phyloP scores from a whole-genome alignment of 2,888 invertebrate genomes.

The Helleia helle region DNA sequence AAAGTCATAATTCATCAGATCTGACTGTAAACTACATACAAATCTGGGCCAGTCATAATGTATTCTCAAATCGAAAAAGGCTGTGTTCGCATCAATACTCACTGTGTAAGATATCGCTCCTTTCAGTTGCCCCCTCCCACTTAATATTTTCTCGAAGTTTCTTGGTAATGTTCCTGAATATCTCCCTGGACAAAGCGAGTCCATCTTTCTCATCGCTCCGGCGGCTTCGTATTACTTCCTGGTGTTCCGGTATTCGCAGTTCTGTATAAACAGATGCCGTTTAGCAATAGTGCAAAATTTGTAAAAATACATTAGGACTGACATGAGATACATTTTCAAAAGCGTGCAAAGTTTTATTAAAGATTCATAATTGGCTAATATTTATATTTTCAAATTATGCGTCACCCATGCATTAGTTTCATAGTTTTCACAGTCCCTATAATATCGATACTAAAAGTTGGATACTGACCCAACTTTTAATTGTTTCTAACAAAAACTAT shows the following conservation, averaged over 20 bases:
- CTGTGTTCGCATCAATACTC: slow-evolving; percentile 31
- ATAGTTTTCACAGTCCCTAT: no score
- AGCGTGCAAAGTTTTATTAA: no score
- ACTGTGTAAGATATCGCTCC: slow-evolving; percentile 56
- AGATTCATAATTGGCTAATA: no score
- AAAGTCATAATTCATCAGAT: no score
- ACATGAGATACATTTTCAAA: neutral
- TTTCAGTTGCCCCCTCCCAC: slow-evolving; percentile 60
- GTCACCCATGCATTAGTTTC: no score
- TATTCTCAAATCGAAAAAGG: slow-evolving; percentile 6
- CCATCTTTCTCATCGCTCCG: slow-evolving; percentile 60
- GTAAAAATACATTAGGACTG: neutral
- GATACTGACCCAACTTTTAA: no score
- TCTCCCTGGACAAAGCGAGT: slow-evolving; percentile 64
- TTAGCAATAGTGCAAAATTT: slow-evolving; percentile 1
- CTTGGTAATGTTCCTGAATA: slow-evolving; percentile 70
- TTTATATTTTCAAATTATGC: no score
- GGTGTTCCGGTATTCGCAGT: slow-evolving; percentile 54
- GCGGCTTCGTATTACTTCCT: slow-evolving; percentile 45
- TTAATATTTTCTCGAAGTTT: slow-evolving; percentile 66
- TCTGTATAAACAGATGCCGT: slow-evolving; percentile 31
- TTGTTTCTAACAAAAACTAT: no score
- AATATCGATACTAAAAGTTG: no score
- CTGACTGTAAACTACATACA: no score
- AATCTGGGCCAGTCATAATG: slow-evolving; percentile 4